These are phyloP conservation scores for Struthidea cinerea DNA, from an alignment of 2,113 vertebrate species.

Conservation along the genomic window DNA sequence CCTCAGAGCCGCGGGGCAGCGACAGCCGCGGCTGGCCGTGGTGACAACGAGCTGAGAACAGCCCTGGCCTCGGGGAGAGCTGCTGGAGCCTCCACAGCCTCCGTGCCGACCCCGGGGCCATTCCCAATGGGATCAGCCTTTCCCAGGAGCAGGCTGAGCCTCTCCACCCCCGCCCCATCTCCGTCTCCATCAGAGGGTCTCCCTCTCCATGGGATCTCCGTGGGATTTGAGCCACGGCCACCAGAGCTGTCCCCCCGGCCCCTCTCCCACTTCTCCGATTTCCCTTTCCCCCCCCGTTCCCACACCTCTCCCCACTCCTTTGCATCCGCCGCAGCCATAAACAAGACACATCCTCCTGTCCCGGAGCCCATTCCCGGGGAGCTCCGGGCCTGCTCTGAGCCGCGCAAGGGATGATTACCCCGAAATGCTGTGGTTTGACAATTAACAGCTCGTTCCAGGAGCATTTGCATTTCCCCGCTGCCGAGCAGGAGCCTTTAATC, in stretches of 20 bases:
- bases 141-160: not conserved
- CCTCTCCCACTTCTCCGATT: not conserved
- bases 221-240: not conserved
- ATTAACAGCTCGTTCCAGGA: not conserved
- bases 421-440: not conserved
- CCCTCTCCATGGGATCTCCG: not conserved
- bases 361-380: not conserved
- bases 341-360: not conserved
- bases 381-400: not conserved
- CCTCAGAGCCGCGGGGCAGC: not conserved
- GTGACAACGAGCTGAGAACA: not conserved
- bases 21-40: fast-evolving
- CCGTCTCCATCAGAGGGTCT: fast-evolving
- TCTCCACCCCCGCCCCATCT: not conserved
- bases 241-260: not conserved
- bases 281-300: not conserved
- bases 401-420: not conserved
- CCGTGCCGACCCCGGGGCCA: fast-evolving
- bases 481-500: not conserved
- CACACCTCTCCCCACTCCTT: fast-evolving
- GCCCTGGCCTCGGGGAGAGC: not conserved
- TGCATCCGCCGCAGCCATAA: not conserved
- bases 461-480: not conserved
- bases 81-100: not conserved
- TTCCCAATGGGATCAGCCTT: not conserved